Evolutionary conservation across 2,113 vertebrate genomes (phyloP).

Genomic region (Ondatra zibethicus): DNA sequence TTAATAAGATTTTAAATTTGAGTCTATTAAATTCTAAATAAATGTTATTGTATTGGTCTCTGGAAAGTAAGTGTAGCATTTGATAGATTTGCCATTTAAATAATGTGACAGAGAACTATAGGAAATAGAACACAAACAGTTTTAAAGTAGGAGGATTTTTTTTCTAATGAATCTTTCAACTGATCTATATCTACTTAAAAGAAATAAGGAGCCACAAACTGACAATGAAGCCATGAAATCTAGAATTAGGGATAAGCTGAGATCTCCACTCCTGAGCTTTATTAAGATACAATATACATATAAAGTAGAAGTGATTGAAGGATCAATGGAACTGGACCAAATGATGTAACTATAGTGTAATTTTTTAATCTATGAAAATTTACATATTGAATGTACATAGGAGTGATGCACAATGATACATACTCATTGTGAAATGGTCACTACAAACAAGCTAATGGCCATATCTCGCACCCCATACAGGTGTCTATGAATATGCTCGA

Average conservation of each 20-base stretch:
- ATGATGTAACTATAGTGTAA: neutral
- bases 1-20: neutral
- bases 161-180: neutral
- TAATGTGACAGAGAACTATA: neutral
- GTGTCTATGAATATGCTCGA: neutral
- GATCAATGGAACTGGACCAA: neutral
- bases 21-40: slow-evolving; percentile 27
- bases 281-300: neutral
- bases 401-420: neutral
- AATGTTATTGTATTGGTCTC: neutral
- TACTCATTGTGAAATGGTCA: neutral
- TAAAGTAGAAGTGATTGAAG: neutral
- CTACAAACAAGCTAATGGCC: neutral
- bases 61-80: neutral
- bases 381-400: neutral
- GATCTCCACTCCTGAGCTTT: neutral
- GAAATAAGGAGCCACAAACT: neutral
- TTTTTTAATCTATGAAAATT: neutral
- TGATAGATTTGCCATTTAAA: slow-evolving; percentile 34
- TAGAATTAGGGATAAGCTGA: neutral
- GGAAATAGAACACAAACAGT: neutral
- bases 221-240: neutral
- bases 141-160: neutral
- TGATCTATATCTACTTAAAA: neutral
- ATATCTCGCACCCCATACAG: neutral